Percentiles rank a stretch among this genome's conserved stretches.
Evolutionary conservation across 2,797 vertebrate species (phyloP).

Genomic region (Mionectes olivaceus): DNA sequence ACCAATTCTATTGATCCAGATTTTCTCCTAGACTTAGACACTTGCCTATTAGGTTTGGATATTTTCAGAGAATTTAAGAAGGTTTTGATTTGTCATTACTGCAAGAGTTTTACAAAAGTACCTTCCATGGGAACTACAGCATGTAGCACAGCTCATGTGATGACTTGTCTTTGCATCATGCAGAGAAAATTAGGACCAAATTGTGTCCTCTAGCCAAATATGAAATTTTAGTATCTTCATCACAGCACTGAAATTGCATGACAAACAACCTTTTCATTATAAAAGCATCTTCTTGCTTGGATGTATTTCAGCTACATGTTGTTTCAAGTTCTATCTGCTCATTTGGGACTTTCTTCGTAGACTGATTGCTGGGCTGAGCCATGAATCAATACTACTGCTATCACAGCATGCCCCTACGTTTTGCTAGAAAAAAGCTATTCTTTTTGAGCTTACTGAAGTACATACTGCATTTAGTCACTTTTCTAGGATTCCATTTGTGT

Average conservation of each 20-base stretch:
- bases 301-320: not conserved
- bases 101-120: not conserved
- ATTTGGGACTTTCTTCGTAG: not conserved
- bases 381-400: not conserved
- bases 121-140: not conserved
- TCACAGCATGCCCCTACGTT: not conserved
- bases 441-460: not conserved
- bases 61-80: not conserved
- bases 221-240: not conserved
- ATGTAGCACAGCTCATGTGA: not conserved
- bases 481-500: not conserved
- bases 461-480: not conserved
- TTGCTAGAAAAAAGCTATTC: not conserved
- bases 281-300: not conserved
- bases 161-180: not conserved
- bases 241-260: not conserved
- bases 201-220: not conserved
- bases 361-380: not conserved
- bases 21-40: not conserved
- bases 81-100: not conserved
- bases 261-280: not conserved
- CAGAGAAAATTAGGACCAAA: not conserved
- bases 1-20: not conserved
- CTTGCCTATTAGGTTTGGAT: not conserved
- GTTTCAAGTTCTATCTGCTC: not conserved